Percentiles rank a stretch among this genome's conserved stretches.
phyloP scores from a whole-genome alignment of 2,113 vertebrate species.

The Chionomys nivalis region DNA sequence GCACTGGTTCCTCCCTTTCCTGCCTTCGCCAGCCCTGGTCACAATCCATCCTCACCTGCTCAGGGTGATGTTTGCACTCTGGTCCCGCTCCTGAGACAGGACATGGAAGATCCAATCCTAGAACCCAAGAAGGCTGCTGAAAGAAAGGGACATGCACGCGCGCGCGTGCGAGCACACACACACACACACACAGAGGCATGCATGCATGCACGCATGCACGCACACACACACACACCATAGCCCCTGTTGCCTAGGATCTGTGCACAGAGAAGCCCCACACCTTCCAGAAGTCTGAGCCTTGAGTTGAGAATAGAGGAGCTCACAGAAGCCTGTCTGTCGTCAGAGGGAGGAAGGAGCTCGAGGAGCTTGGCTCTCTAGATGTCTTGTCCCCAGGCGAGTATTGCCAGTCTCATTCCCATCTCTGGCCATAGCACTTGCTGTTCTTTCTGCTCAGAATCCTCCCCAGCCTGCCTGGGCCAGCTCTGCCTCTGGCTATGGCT shows the following conservation, averaged over 20 bases:
- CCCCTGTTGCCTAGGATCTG: too few relatives aligned
- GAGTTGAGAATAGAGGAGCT: not conserved
- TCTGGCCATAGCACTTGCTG: fast-evolving
- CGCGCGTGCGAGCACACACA: fast-evolving
- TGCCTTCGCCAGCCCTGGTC: not conserved
- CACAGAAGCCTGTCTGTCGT: not conserved
- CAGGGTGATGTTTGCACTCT: constrained; percentile 85
- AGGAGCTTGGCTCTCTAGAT: not conserved
- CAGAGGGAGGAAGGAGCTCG: too few relatives aligned
- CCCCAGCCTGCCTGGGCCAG: not conserved
- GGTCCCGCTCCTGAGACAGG: constrained; percentile 89
- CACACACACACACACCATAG: not conserved
- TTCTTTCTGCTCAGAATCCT: not conserved
- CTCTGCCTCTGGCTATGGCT: not conserved
- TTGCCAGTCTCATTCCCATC: not conserved
- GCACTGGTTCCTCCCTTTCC: not conserved
- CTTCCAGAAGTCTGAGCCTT: not conserved
- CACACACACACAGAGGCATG: too few relatives aligned
- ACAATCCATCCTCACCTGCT: constrained; percentile 84
- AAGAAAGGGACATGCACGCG: too few relatives aligned
- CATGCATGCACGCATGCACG: not conserved
- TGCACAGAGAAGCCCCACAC: not conserved
- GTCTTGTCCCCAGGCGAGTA: not conserved
- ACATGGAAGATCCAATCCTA: constrained; percentile 92
- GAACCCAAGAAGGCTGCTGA: constrained; percentile 58